These are phyloP conservation scores for Cordilura impudica DNA, from an alignment of 2,888 invertebrate genomes.

Conservation along the genomic window DNA sequence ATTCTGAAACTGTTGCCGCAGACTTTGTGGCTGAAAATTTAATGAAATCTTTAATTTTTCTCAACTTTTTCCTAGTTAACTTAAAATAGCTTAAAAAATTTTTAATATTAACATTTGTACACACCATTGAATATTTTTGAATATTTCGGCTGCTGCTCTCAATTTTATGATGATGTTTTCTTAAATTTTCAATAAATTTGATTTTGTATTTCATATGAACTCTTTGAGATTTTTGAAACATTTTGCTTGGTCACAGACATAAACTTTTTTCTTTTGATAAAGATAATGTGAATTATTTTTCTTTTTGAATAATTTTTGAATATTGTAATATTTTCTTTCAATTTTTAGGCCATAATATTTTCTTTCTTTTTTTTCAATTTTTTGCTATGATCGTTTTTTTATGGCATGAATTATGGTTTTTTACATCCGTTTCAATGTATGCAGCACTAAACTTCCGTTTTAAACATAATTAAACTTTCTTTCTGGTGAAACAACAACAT, in stretches of 20 bases:
- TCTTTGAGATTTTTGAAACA: conserved; percentile 50
- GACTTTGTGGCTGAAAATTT: too few species aligned
- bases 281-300: neutral
- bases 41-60: too few species aligned
- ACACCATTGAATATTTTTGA: neutral
- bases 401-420: conserved; percentile 3
- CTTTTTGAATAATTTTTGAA: neutral
- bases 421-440: conserved; percentile 30
- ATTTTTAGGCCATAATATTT: neutral
- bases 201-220: conserved; percentile 49
- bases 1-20: too few species aligned
- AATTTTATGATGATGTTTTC: neutral
- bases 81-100: too few species aligned
- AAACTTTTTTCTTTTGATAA: neutral
- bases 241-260: conserved; percentile 31
- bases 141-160: neutral
- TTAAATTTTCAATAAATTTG: conserved; percentile 24
- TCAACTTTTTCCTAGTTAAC: too few species aligned
- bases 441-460: conserved; percentile 47
- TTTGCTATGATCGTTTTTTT: neutral
- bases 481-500: conserved; percentile 7
- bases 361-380: conserved; percentile 1
- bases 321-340: neutral
- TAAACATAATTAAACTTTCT: conserved; percentile 49
- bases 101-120: too few species aligned